phyloP scores from a whole-genome alignment of 2,797 vertebrate species.

The Anguilla pacifica region DNA sequence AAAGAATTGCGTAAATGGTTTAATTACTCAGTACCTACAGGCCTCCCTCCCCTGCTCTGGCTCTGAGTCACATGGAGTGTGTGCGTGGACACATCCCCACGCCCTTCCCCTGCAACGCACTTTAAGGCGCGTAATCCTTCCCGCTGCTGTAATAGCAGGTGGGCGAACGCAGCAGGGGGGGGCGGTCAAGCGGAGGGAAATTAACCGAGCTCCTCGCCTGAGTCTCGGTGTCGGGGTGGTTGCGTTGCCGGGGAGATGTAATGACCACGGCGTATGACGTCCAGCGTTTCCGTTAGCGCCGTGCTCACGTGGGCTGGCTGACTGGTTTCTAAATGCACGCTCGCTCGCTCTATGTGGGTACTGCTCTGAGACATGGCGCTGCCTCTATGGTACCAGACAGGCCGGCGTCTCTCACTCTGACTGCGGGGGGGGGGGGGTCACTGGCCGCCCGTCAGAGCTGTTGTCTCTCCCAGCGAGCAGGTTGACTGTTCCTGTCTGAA shows the following conservation, averaged over 20 bases:
- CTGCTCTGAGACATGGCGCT: neutral
- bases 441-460: neutral
- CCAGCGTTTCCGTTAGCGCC: neutral
- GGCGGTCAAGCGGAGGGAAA: conserved; percentile 49
- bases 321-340: neutral
- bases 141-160: conserved; percentile 64
- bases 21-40: conserved; percentile 47
- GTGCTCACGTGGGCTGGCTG: neutral
- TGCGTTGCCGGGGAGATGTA: conserved; percentile 25
- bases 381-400: neutral
- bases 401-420: neutral
- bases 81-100: neutral
- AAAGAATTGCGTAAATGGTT: conserved; percentile 45
- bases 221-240: conserved; percentile 45
- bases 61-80: conserved; percentile 57
- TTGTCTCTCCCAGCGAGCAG: neutral
- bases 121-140: conserved; percentile 54
- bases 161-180: conserved; percentile 48
- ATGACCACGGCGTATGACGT: conserved; percentile 24
- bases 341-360: neutral
- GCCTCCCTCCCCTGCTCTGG: conserved; percentile 53
- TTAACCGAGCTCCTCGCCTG: conserved; percentile 38
- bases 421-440: neutral
- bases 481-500: conserved; percentile 1
- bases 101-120: conserved; percentile 39